Evolutionary conservation across 2,797 vertebrate species (phyloP).

Genomic region (Leuciscus waleckii): DNA sequence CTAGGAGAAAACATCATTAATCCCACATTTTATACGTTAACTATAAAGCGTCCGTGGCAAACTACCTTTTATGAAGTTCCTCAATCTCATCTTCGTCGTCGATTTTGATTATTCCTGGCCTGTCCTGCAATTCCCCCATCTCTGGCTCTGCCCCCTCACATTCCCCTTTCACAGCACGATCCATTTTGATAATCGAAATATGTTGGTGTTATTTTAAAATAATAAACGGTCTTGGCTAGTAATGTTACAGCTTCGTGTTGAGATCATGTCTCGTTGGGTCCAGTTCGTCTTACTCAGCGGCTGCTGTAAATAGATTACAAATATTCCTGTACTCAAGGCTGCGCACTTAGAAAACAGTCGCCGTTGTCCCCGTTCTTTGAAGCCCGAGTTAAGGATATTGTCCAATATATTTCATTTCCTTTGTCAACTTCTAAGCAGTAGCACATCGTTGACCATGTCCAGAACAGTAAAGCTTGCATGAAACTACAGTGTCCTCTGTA

Average conservation of each 20-base stretch:
- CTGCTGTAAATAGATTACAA: constrained; percentile 89
- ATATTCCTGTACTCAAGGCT: constrained; percentile 55
- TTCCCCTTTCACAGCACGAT: constrained; percentile 72
- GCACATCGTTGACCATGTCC: neutral
- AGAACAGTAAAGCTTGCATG: constrained; percentile 15
- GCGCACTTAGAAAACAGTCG: constrained; percentile 30
- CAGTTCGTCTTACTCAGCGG: constrained; percentile 86
- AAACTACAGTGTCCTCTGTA: constrained; percentile 48
- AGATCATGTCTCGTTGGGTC: constrained; percentile 84
- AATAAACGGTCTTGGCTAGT: constrained; percentile 57
- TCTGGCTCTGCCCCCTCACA: constrained; percentile 74
- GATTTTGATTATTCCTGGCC: constrained; percentile 65
- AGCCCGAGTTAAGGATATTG: neutral
- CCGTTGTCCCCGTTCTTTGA: neutral
- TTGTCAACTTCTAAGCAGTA: neutral
- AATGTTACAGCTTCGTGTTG: constrained; percentile 71
- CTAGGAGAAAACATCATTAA: no score
- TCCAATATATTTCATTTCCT: neutral
- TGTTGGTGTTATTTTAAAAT: constrained; percentile 35
- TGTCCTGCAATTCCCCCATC: constrained; percentile 75
- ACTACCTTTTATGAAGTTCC: constrained; percentile 86
- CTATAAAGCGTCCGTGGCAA: neutral
- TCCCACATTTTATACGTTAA: neutral
- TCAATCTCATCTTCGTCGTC: constrained; percentile 83
- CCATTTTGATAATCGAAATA: constrained; percentile 69